Evolutionary conservation across 2,888 invertebrate species (phyloP).

Genomic region (Lycaena phlaeas): DNA sequence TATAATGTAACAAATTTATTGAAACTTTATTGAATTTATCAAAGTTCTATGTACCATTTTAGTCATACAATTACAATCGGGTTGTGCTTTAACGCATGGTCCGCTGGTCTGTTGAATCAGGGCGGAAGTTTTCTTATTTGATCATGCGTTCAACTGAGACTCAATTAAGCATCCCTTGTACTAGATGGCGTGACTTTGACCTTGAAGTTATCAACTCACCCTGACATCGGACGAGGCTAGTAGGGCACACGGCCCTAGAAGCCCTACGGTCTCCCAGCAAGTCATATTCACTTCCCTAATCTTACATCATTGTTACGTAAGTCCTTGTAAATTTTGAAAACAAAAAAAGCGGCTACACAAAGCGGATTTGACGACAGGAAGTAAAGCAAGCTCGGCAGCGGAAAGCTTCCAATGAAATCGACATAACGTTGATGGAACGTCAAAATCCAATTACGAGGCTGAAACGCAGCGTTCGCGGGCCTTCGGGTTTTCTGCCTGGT

Average conservation of each 20-base stretch:
- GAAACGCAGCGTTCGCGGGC: conserved; percentile 67
- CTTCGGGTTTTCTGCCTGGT: conserved; percentile 48
- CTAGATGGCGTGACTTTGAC: conserved; percentile 17
- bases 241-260: conserved; percentile 67
- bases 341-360: conserved; percentile 56
- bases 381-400: conserved; percentile 64
- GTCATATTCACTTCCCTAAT: conserved; percentile 55
- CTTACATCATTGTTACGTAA: conserved; percentile 67
- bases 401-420: conserved; percentile 65
- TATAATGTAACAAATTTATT: too few species aligned
- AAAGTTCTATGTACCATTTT: too few species aligned
- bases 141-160: conserved; percentile 7
- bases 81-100: too few species aligned
- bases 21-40: too few species aligned
- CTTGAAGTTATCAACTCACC: conserved; percentile 50
- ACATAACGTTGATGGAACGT: conserved; percentile 63
- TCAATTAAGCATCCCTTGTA: conserved; percentile 9
- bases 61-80: too few species aligned
- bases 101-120: too few species aligned
- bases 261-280: conserved; percentile 70
- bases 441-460: conserved; percentile 71
- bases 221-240: conserved; percentile 61
- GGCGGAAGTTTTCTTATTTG: conserved; percentile 7
- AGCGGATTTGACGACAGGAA: conserved; percentile 47
- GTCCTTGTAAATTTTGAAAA: conserved; percentile 35